phyloP scores from a whole-genome alignment of 2,888 invertebrate species.

The Caenorhabditis parvicauda region DNA sequence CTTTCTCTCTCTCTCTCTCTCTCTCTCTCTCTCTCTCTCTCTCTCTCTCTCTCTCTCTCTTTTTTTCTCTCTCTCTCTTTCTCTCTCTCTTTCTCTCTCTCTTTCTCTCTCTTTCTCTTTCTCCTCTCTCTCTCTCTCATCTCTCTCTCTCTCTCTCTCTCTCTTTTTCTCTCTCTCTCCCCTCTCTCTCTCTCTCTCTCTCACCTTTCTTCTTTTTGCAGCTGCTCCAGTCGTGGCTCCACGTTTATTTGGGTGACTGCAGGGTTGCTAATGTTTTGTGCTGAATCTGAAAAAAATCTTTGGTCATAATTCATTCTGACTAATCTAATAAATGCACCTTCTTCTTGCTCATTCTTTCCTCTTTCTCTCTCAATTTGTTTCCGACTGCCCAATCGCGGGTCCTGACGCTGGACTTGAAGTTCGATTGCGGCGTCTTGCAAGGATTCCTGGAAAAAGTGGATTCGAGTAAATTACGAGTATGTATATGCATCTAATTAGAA shows the following conservation, averaged over 20 bases:
- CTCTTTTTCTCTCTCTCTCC: neutral
- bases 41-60: constrained; percentile 1
- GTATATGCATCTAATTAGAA: too few relatives aligned
- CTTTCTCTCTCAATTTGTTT: constrained; percentile 15
- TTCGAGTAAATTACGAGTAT: too few relatives aligned
- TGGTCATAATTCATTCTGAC: too few relatives aligned
- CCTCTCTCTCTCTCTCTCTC: constrained; percentile 1
- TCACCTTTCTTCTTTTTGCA: constrained; percentile 18
- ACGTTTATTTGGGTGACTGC: too few relatives aligned
- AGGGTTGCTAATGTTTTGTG: too few relatives aligned
- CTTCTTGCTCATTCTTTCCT: too few relatives aligned
- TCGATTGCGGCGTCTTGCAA: constrained; percentile 36
- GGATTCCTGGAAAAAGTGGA: constrained; percentile 34
- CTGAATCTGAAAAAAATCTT: too few relatives aligned
- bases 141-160: neutral
- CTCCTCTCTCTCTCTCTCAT: neutral
- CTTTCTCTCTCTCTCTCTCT: constrained; percentile 13
- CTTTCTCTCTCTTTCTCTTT: constrained; percentile 4
- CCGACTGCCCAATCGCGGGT: constrained; percentile 31
- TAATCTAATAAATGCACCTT: too few relatives aligned
- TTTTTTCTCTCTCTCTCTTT: neutral
- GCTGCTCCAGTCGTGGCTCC: constrained; percentile 37
- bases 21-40: constrained; percentile 3
- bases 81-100: constrained; percentile 5
- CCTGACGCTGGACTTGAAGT: constrained; percentile 27